These are phyloP conservation scores for Falco biarmicus DNA, from an alignment of 2,797 vertebrate species.

Conservation along the genomic window DNA sequence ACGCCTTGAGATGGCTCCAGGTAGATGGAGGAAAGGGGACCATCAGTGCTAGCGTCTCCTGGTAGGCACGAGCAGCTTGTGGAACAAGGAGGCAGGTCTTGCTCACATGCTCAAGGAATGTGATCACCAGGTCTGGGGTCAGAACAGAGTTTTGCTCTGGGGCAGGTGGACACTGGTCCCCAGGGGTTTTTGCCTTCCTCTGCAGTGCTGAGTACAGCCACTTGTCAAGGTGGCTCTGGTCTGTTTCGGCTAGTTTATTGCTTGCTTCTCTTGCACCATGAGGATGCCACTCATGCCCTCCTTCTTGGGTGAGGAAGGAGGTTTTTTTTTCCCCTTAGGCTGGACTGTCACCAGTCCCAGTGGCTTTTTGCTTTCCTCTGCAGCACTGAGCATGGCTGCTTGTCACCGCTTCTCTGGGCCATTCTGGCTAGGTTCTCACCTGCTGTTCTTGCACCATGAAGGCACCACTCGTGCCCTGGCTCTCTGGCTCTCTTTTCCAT, in stretches of 20 bases:
- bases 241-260: not conserved
- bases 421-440: not conserved
- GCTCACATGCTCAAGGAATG: not conserved
- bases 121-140: not conserved
- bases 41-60: too few relatives aligned
- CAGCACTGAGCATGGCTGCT: not conserved
- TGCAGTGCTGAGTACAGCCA: not conserved
- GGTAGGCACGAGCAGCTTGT: too few relatives aligned
- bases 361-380: not conserved
- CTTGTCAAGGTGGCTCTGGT: not conserved
- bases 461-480: too few relatives aligned
- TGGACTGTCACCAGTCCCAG: too few relatives aligned
- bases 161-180: not conserved
- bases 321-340: not conserved
- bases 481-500: too few relatives aligned
- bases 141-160: not conserved
- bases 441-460: not conserved
- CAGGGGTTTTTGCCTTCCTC: not conserved
- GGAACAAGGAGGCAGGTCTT: too few relatives aligned
- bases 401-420: not conserved
- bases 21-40: not conserved
- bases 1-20: not conserved
- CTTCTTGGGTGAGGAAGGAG: too few relatives aligned
- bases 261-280: not conserved
- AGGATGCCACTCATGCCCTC: not conserved